Evolutionary conservation across 2,888 invertebrate genomes (phyloP).

Genomic region (Ochropleura plecta): DNA sequence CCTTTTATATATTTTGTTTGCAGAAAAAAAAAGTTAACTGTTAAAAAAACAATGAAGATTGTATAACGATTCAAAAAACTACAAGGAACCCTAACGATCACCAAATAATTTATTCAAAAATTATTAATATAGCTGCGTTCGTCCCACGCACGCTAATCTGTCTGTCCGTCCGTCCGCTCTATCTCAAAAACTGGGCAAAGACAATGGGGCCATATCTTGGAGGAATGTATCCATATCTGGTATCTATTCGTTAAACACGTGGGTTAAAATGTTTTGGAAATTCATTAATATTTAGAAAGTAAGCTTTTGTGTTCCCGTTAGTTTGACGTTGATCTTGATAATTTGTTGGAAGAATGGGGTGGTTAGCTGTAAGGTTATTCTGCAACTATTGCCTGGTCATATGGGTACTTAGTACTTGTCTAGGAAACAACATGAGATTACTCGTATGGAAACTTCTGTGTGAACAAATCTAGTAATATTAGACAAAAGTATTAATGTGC

Average conservation of each 20-base stretch:
- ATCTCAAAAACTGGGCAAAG: slow-evolving; percentile 66
- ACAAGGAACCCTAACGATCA: slow-evolving; percentile 63
- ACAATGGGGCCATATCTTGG: slow-evolving; percentile 79
- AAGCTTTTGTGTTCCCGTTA: slow-evolving; percentile 52
- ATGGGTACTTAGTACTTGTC: not conserved
- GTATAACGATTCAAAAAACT: not conserved
- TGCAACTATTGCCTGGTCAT: not conserved
- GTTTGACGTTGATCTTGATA: slow-evolving; percentile 10
- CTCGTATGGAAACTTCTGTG: too few species aligned
- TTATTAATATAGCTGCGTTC: slow-evolving; percentile 71
- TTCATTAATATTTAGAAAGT: slow-evolving; percentile 68
- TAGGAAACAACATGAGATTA: not conserved
- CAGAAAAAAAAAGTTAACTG: not conserved
- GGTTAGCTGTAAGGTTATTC: not conserved
- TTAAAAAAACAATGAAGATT: not conserved
- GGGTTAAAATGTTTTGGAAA: slow-evolving; percentile 63
- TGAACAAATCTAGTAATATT: not conserved
- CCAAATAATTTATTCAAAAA: slow-evolving; percentile 77
- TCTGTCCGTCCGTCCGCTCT: slow-evolving; percentile 62
- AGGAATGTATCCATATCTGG: slow-evolving; percentile 75
- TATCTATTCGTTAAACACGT: slow-evolving; percentile 63
- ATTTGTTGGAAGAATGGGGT: slow-evolving; percentile 10
- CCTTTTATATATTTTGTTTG: not conserved
- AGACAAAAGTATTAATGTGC: not conserved
- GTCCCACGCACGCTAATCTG: slow-evolving; percentile 76